These are phyloP conservation scores for Argyrosomus japonicus DNA, from an alignment of 2,113 vertebrate species.

Conservation along the genomic window DNA sequence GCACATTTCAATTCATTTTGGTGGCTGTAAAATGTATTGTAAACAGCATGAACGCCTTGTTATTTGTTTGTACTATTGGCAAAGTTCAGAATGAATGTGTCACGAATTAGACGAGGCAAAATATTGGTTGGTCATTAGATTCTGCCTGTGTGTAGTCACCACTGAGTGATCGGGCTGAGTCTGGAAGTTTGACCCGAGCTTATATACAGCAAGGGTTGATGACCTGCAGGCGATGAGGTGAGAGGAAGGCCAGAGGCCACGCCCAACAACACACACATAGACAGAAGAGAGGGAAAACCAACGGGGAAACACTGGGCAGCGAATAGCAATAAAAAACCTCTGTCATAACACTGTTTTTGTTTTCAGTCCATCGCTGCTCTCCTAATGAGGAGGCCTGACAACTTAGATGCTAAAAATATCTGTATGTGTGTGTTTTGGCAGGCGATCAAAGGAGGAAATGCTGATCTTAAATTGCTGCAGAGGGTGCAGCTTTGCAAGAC, in stretches of 20 bases:
- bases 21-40: not conserved
- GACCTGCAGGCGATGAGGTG: too few relatives aligned
- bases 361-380: not conserved
- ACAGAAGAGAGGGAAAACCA: too few relatives aligned
- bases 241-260: too few relatives aligned
- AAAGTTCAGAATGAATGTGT: not conserved
- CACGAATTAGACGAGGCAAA: not conserved
- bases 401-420: not conserved
- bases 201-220: too few relatives aligned
- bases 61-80: not conserved
- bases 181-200: too few relatives aligned
- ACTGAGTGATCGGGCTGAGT: too few relatives aligned
- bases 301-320: too few relatives aligned
- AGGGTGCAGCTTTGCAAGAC: not conserved
- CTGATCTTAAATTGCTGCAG: not conserved
- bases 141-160: not conserved
- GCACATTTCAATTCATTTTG: too few relatives aligned
- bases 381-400: not conserved
- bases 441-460: not conserved
- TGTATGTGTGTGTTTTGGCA: not conserved
- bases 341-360: not conserved
- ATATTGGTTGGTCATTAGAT: not conserved
- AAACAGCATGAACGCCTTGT: not conserved
- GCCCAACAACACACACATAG: too few relatives aligned
- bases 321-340: too few relatives aligned